These are phyloP conservation scores for Xestia sexstrigata DNA, from an alignment of 2,888 invertebrate genomes.

Conservation along the genomic window DNA sequence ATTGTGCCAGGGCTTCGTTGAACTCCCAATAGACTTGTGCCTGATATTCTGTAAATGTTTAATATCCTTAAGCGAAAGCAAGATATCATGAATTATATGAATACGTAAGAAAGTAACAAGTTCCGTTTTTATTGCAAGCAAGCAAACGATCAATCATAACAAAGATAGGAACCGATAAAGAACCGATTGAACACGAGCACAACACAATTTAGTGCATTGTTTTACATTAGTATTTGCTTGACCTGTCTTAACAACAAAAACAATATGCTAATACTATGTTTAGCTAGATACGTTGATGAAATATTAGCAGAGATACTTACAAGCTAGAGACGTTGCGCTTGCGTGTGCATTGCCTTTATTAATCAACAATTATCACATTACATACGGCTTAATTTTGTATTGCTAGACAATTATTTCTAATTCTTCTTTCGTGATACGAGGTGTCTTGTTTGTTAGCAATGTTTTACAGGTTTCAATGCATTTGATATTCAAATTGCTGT, in stretches of 20 bases:
- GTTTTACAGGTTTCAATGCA: neutral
- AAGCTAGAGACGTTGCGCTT: slow-evolving; percentile 4
- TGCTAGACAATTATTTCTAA: neutral
- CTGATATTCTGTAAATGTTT: slow-evolving; percentile 23
- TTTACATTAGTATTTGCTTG: slow-evolving; percentile 1
- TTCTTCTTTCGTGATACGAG: neutral
- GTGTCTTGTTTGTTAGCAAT: neutral
- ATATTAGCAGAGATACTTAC: slow-evolving; percentile 2
- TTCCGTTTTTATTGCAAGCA: slow-evolving; percentile 26
- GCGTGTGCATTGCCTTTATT: neutral
- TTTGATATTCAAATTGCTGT: slow-evolving; percentile 23
- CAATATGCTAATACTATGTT: neutral
- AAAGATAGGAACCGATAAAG: slow-evolving; percentile 43
- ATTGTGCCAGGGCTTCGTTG: slow-evolving; percentile 2
- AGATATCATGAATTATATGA: slow-evolving; percentile 17
- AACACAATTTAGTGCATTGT: slow-evolving; percentile 7
- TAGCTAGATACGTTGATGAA: neutral
- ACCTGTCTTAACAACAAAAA: slow-evolving; percentile 2
- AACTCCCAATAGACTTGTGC: neutral
- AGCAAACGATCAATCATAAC: slow-evolving; percentile 43
- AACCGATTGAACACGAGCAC: slow-evolving; percentile 24
- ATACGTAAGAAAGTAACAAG: slow-evolving; percentile 23
- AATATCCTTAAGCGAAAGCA: slow-evolving; percentile 9
- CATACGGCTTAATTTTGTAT: neutral
- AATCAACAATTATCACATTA: neutral